Conservation (phyloP, 2,113 vertebrate genomes). For the Psammodynastes pulverulentus region DNA sequence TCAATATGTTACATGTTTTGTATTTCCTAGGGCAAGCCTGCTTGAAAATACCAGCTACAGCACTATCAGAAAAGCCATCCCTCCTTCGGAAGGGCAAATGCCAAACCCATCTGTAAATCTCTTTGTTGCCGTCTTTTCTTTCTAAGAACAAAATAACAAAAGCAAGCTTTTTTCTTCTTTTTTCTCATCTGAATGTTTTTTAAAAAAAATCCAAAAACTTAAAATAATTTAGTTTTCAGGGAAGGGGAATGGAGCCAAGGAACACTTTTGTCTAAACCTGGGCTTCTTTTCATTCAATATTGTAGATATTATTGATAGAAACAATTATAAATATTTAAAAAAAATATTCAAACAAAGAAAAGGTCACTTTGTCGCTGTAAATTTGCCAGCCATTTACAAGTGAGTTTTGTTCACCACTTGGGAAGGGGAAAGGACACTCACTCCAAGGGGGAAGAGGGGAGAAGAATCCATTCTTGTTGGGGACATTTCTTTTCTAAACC, state of each 20-base stretch:
- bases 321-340: constrained; percentile 44
- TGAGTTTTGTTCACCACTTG: constrained; percentile 30
- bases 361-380: constrained; percentile 43
- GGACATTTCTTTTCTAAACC: constrained; percentile 16
- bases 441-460: constrained; percentile 1
- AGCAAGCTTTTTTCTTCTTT: constrained; percentile 20
- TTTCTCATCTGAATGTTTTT: constrained; percentile 44
- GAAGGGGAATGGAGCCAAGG: constrained; percentile 28
- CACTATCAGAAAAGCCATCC: constrained; percentile 44
- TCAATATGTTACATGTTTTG: background rate
- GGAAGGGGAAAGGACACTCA: background rate
- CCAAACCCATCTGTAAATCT: constrained; percentile 35
- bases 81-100: constrained; percentile 33
- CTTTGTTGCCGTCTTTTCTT: constrained; percentile 27
- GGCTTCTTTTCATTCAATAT: constrained; percentile 48
- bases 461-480: background rate
- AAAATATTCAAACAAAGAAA: constrained; percentile 28
- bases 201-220: constrained; percentile 31
- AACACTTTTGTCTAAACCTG: background rate
- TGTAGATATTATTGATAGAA: constrained; percentile 53
- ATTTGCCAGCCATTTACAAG: constrained; percentile 30
- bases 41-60: constrained; percentile 39
- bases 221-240: constrained; percentile 45
- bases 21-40: constrained; percentile 13
- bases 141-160: constrained; percentile 23